These are phyloP conservation scores for Megaceryle alcyon DNA, from an alignment of 2,797 vertebrate species.

Conservation along the genomic window DNA sequence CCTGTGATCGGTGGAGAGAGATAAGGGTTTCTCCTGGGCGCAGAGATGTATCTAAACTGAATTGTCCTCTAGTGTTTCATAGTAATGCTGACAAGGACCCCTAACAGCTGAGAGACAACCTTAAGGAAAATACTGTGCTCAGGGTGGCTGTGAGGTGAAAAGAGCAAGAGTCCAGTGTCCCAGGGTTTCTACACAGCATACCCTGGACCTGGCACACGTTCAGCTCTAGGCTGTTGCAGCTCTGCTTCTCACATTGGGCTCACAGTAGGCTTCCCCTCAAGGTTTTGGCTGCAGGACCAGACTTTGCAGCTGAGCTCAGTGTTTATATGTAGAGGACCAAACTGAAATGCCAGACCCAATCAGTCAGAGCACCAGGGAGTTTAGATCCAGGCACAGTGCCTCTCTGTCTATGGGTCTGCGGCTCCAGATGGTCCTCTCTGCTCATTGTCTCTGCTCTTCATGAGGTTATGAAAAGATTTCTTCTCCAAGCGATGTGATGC, in stretches of 20 bases:
- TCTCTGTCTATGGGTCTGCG: not conserved
- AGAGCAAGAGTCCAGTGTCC: not conserved
- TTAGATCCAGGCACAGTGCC: not conserved
- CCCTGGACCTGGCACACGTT: not conserved
- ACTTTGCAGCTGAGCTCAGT: constrained; percentile 8
- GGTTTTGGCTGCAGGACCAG: not conserved
- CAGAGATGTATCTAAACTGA: not conserved
- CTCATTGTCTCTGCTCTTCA: not conserved
- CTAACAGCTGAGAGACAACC: not conserved
- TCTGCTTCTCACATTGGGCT: not conserved
- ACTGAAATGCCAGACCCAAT: not conserved
- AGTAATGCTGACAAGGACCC: not conserved
- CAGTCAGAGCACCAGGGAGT: constrained; percentile 3
- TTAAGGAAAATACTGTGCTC: not conserved
- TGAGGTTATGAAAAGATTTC: not conserved
- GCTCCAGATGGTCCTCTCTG: not conserved
- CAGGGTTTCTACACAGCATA: not conserved
- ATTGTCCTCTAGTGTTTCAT: not conserved
- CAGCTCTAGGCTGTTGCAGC: not conserved
- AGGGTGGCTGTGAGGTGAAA: not conserved
- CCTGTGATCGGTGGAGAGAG: not conserved
- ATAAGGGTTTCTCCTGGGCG: not conserved
- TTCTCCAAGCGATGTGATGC: not conserved
- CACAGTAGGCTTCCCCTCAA: not conserved
- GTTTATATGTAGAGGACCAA: constrained; percentile 14